Evolutionary conservation across 2,888 invertebrate species (phyloP).

Genomic region (Morpho achilles): DNA sequence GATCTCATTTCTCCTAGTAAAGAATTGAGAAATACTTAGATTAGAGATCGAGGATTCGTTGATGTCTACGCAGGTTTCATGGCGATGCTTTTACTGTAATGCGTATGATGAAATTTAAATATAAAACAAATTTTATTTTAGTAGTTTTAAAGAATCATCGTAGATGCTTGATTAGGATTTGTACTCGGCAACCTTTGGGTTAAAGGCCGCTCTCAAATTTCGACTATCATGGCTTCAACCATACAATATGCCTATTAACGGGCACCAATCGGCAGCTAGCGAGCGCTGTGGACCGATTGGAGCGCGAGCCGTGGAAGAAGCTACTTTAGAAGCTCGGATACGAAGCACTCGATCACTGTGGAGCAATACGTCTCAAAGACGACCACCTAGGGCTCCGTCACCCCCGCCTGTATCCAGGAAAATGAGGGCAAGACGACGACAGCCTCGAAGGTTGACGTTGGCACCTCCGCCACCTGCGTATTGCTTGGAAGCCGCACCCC

Average conservation of each 20-base stretch:
- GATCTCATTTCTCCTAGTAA: too few species aligned
- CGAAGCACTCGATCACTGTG: conserved; percentile 49
- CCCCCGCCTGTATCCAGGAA: conserved; percentile 57
- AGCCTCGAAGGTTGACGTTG: conserved; percentile 50
- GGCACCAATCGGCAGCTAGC: conserved; percentile 75
- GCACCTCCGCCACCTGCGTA: conserved; percentile 57
- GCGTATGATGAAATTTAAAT: too few species aligned
- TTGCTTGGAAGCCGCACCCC: conserved; percentile 57
- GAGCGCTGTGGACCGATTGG: conserved; percentile 68
- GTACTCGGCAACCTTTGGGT: too few species aligned
- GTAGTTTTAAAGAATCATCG: too few species aligned
- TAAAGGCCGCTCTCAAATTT: too few species aligned
- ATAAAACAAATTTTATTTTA: too few species aligned
- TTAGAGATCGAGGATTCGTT: too few species aligned
- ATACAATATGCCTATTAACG: conserved; percentile 39
- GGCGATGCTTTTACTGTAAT: too few species aligned
- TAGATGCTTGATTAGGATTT: too few species aligned
- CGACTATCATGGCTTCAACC: too few species aligned
- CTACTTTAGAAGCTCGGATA: conserved; percentile 52
- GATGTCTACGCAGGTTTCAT: too few species aligned
- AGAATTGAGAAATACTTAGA: too few species aligned
- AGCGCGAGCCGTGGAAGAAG: conserved; percentile 52
- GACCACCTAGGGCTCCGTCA: conserved; percentile 39
- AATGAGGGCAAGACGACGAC: conserved; percentile 62
- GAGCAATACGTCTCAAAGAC: conserved; percentile 39